Conservation (phyloP, 2,113 vertebrate genomes). For the Connochaetes taurinus region DNA sequence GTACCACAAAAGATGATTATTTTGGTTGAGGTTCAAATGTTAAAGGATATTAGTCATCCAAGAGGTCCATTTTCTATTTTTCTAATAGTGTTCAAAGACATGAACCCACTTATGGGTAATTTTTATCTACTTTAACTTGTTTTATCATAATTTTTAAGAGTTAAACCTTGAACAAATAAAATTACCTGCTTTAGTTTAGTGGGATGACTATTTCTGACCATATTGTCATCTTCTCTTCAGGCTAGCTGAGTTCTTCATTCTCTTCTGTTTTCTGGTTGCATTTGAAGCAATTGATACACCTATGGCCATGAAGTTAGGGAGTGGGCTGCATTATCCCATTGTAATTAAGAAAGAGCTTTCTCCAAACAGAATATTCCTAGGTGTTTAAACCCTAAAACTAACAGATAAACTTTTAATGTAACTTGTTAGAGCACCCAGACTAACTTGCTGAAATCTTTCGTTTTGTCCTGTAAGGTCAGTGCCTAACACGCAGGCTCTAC, state of each 20-base stretch:
- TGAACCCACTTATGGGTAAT: not conserved
- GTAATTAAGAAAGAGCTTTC: not conserved
- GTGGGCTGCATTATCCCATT: conserved; percentile 18
- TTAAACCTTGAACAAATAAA: conserved; percentile 58
- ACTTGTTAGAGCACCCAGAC: conserved; percentile 13
- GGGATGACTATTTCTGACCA: conserved; percentile 41
- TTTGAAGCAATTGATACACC: not conserved
- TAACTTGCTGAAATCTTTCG: conserved; percentile 40
- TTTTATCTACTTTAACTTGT: conserved; percentile 38
- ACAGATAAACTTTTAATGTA: conserved; percentile 13
- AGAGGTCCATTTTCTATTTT: conserved; percentile 33
- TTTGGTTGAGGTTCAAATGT: conserved; percentile 28
- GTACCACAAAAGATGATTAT: conserved; percentile 21
- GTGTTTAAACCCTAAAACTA: conserved; percentile 47
- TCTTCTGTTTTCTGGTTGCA: not conserved
- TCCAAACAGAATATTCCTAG: not conserved
- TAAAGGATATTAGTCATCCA: conserved; percentile 7
- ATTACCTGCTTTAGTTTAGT: conserved; percentile 24
- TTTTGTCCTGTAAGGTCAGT: conserved; percentile 17
- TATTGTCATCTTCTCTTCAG: conserved; percentile 37
- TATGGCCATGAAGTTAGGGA: conserved; percentile 26
- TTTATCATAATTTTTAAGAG: conserved; percentile 55
- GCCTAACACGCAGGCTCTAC: not conserved
- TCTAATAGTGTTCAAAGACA: conserved; percentile 3
- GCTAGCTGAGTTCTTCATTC: conserved; percentile 44